A percentile compares a stretch with the other conserved stretches of the same genome.
Evolutionary conservation across 2,888 invertebrate species (phyloP).

Genomic region (Xestia ashworthii): DNA sequence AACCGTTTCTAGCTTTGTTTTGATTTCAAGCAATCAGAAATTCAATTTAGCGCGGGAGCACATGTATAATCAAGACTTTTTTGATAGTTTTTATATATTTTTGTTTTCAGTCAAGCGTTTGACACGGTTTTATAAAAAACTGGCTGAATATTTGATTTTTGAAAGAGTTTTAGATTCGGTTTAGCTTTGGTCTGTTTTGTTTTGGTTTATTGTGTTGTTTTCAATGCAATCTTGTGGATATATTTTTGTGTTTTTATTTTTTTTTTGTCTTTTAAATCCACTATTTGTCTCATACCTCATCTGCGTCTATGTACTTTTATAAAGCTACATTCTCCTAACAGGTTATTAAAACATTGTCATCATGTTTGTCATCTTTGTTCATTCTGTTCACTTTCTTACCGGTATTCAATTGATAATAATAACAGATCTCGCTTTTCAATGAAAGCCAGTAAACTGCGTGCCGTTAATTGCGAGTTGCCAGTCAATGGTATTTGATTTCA

Average conservation of each 20-base stretch:
- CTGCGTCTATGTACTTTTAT: neutral
- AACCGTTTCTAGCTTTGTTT: constrained; percentile 71
- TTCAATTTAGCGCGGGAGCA: constrained; percentile 67
- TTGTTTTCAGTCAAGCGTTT: constrained; percentile 44
- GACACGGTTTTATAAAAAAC: constrained; percentile 49
- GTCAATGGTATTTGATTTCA: constrained; percentile 35
- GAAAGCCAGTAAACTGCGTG: constrained; percentile 4
- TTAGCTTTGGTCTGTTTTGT: constrained; percentile 10
- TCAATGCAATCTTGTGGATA: neutral
- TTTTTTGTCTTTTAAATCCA: neutral
- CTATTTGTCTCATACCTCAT: neutral
- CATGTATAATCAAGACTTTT: constrained; percentile 62
- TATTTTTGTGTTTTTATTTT: neutral
- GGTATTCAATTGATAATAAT: neutral
- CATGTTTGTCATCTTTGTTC: neutral
- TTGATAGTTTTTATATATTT: constrained; percentile 48
- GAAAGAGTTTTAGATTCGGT: constrained; percentile 32
- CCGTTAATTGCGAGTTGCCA: constrained; percentile 27
- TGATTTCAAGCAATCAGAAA: constrained; percentile 69
- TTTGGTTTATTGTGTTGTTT: constrained; percentile 25
- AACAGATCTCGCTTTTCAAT: constrained; percentile 7
- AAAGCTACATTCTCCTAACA: no score
- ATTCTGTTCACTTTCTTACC: neutral
- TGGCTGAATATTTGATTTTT: constrained; percentile 42
- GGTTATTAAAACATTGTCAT: neutral